phyloP scores from a whole-genome alignment of 30 jellyfish, hydroid and myxozoan genomes.

The Sanderia malayensis region DNA sequence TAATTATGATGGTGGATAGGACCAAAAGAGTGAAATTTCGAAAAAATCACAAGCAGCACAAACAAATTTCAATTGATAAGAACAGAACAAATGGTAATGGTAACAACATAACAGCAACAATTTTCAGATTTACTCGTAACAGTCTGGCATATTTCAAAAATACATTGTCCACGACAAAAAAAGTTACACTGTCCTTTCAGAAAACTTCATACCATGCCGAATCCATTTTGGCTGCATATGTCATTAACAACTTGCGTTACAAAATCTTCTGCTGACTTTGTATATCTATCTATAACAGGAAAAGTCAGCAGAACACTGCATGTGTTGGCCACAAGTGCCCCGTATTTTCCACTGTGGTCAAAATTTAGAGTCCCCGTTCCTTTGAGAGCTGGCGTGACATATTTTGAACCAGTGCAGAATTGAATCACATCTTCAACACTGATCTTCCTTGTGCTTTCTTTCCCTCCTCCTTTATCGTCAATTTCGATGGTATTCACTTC shows the following conservation, averaged over 20 bases:
- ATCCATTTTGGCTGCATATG: slow-evolving; percentile 20
- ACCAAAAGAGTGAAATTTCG: too few relatives aligned
- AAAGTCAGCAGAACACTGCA: slow-evolving; percentile 10
- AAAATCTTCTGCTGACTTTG: neutral
- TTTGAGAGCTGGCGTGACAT: slow-evolving; percentile 4
- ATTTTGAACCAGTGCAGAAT: slow-evolving; percentile 41
- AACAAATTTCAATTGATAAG: too few relatives aligned
- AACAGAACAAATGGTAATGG: too few relatives aligned
- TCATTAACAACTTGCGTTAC: neutral
- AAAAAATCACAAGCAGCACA: too few relatives aligned
- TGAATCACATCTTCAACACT: neutral
- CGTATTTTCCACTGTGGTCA: slow-evolving; percentile 5
- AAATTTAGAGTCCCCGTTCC: slow-evolving; percentile 9
- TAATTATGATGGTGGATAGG: too few relatives aligned
- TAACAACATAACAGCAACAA: too few relatives aligned
- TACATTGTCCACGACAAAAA: too few relatives aligned
- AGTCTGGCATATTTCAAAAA: too few relatives aligned
- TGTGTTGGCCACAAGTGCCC: slow-evolving; percentile 12
- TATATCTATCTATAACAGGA: slow-evolving; percentile 7
- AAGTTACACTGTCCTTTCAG: too few relatives aligned
- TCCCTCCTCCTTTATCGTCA: slow-evolving; percentile 9
- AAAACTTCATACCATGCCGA: slow-evolving; percentile 21
- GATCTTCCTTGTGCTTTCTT: neutral
- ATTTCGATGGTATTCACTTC: neutral
- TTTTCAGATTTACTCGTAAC: too few relatives aligned